phyloP scores from a whole-genome alignment of 2,888 invertebrate species.

The Campoletis raptor region DNA sequence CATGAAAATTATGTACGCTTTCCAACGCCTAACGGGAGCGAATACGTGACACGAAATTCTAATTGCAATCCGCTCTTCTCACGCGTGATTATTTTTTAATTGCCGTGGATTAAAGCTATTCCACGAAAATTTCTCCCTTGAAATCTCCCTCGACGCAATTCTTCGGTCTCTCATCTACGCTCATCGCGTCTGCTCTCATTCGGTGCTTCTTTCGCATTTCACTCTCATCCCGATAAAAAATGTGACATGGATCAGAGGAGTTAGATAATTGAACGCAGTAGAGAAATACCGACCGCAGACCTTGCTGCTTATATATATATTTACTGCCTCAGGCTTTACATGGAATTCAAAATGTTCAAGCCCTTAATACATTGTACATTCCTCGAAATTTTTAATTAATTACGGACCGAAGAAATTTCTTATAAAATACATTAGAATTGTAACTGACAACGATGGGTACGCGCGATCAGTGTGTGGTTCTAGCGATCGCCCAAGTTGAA shows the following conservation, averaged over 20 bases:
- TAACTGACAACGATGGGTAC: not conserved
- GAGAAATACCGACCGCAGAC: not conserved
- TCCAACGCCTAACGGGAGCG: conserved; percentile 65
- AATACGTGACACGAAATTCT: conserved; percentile 77
- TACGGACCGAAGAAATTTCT: not conserved
- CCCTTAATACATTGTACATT: not conserved
- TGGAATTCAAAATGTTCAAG: not conserved
- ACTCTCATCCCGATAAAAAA: conserved; percentile 69
- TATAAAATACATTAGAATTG: not conserved
- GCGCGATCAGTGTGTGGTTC: not conserved
- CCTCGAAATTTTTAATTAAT: not conserved
- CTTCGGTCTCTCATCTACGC: conserved; percentile 13
- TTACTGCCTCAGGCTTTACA: not conserved
- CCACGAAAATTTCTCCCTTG: conserved; percentile 57
- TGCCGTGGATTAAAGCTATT: conserved; percentile 78
- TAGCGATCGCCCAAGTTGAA: not conserved
- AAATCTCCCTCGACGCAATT: conserved; percentile 8
- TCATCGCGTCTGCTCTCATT: conserved; percentile 17
- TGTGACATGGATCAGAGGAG: conserved; percentile 44
- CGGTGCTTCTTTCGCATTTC: not conserved
- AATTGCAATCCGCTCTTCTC: conserved; percentile 79
- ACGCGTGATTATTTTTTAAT: conserved; percentile 82
- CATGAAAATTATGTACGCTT: conserved; percentile 67
- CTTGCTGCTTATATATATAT: not conserved
- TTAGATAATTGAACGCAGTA: conserved; percentile 52